These are phyloP conservation scores for Lamprologus callipterus DNA, from an alignment of 2,113 vertebrate genomes.

Conservation along the genomic window DNA sequence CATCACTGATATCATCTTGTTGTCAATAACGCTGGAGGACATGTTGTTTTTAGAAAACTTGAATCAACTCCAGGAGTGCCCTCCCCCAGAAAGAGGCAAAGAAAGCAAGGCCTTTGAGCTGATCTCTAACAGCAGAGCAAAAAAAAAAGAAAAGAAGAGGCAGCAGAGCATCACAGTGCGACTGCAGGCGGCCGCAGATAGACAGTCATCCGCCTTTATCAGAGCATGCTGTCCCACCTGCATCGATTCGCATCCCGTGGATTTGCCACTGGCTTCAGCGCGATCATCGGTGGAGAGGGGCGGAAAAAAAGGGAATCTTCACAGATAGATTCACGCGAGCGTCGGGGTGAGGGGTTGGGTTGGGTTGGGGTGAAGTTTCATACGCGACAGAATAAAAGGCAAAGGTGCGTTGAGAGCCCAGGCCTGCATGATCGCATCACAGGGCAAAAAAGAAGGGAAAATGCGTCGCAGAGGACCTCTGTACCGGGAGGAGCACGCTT, in stretches of 20 bases:
- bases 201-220: conserved; percentile 9
- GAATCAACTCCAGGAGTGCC: conserved; percentile 1
- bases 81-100: not conserved
- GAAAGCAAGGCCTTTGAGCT: not conserved
- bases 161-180: conserved; percentile 4
- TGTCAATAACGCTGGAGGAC: conserved; percentile 40
- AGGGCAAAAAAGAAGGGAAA: not conserved
- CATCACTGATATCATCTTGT: conserved; percentile 36
- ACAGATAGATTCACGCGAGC: not conserved
- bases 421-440: not conserved
- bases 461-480: not conserved
- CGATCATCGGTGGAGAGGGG: not conserved
- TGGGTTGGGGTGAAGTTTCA: not conserved
- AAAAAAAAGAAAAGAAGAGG: not conserved
- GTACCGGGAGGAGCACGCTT: not conserved
- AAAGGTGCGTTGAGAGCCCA: not conserved
- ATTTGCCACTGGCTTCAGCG: conserved; percentile 11
- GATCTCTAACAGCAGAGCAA: not conserved
- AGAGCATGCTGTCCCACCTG: conserved; percentile 43
- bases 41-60: conserved; percentile 30
- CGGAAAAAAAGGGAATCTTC: not conserved
- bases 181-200: conserved; percentile 2
- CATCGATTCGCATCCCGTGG: conserved; percentile 32
- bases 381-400: not conserved
- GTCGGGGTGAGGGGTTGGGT: not conserved